Evolutionary conservation across 2,797 vertebrate genomes (phyloP).

Genomic region (Rhinichthys osculus): DNA sequence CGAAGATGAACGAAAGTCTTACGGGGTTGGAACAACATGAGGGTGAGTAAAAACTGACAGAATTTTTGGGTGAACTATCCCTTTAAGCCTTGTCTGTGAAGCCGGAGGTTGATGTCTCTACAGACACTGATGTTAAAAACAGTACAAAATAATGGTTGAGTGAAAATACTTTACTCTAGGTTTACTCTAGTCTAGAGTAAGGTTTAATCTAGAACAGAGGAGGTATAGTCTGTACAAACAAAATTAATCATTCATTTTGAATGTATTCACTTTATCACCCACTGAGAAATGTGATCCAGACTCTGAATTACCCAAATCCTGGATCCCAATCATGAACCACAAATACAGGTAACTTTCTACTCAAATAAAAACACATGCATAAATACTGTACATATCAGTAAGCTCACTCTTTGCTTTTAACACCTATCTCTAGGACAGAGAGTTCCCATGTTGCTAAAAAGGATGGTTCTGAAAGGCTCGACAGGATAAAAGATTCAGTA

Average conservation of each 20-base stretch:
- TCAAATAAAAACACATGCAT: constrained; percentile 24
- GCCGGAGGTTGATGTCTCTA: neutral
- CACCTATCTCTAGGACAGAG: constrained; percentile 35
- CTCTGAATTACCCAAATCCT: constrained; percentile 53
- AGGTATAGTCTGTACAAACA: neutral
- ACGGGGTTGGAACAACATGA: too few species aligned
- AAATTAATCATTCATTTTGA: neutral
- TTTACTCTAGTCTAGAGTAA: neutral
- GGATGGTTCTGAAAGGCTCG: neutral
- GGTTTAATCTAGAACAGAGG: neutral
- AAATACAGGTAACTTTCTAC: constrained; percentile 60
- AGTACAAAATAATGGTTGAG: neutral
- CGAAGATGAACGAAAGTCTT: too few species aligned
- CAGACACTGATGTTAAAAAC: neutral
- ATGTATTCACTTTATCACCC: constrained; percentile 59
- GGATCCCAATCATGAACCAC: neutral
- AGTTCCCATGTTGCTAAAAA: constrained; percentile 3
- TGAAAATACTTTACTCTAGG: neutral
- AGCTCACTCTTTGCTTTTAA: constrained; percentile 13
- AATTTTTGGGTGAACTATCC: too few species aligned
- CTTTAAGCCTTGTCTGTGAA: too few species aligned
- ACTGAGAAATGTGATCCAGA: constrained; percentile 46
- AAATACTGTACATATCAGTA: neutral
- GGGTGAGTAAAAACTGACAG: too few species aligned
- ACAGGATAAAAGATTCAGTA: constrained; percentile 36